Base-by-base conservation (phyloP, 2,113 vertebrate genomes). In the Talpa occidentalis region DNA sequence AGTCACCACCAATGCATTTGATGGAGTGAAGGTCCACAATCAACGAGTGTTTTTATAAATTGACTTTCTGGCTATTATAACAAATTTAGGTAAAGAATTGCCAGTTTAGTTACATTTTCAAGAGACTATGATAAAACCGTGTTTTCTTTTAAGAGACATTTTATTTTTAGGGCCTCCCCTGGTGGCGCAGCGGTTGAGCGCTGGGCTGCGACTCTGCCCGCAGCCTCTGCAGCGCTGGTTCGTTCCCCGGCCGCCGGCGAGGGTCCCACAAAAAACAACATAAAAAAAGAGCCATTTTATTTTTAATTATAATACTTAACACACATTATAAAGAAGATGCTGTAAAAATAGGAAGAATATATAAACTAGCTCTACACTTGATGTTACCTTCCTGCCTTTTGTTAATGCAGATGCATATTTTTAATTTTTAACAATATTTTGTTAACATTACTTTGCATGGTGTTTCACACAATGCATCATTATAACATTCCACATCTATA, bases 151-250 rank as follows among this genome's bases (percentile, higher is more conserved):
- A 78, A 85, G 88, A 59, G 8, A n/a, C 4, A 4, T 9, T 4
- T 35, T 85, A 21, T 26, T 69, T 85, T 91, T 89, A 80, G 67
- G 78, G n/a, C n/a, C n/a, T n/a, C n/a, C n/a, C n/a, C n/a, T n/a
- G n/a, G n/a, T n/a, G n/a, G n/a, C n/a, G n/a, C n/a, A n/a, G n/a
- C n/a, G n/a, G n/a, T n/a, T n/a, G n/a, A n/a, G n/a, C n/a, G n/a
- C n/a, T n/a, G n/a, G n/a, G n/a, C n/a, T n/a, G n/a, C n/a, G n/a
- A n/a, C n/a, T n/a, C n/a, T n/a, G n/a, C n/a, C n/a, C n/a, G n/a
- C n/a, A n/a, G n/a, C n/a, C n/a, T n/a, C n/a, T n/a, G n/a, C n/a
- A n/a, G n/a, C n/a, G n/a, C n/a, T n/a, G n/a, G n/a, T n/a, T n/a
- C n/a, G n/a, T n/a, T n/a, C n/a, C n/a, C n/a, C n/a, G n/a, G n/a